These are phyloP conservation scores for Clarias magur DNA, from an alignment of 2,113 vertebrate genomes.

Conservation along the genomic window DNA sequence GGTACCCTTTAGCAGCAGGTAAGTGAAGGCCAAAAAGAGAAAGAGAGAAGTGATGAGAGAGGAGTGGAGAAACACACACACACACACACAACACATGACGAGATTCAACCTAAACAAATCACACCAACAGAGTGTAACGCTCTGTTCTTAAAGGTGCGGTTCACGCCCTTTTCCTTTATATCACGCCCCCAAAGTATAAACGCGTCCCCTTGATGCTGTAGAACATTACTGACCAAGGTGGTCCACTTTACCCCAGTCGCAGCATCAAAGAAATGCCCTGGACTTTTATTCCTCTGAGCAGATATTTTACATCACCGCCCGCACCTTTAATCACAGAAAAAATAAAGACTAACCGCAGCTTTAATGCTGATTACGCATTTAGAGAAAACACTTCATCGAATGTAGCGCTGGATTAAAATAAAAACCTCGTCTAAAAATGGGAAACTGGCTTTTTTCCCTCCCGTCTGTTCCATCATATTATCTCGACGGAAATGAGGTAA, in stretches of 20 bases:
- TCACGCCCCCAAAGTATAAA: background rate
- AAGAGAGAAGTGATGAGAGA: conserved; percentile 32
- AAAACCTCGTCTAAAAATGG: conserved; percentile 24
- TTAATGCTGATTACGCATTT: background rate
- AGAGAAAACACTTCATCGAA: background rate
- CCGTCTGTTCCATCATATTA: conserved; percentile 20
- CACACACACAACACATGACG: conserved; percentile 3
- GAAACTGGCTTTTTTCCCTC: background rate
- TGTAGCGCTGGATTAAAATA: background rate
- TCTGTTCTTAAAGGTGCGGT: background rate
- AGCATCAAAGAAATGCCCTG: background rate
- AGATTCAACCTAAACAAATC: background rate
- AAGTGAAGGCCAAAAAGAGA: conserved; percentile 49
- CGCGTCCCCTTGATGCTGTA: background rate
- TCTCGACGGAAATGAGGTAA: conserved; percentile 6
- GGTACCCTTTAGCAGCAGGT: conserved; percentile 71
- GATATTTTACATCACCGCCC: background rate
- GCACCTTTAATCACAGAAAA: background rate
- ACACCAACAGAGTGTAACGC: no score
- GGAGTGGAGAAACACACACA: conserved; percentile 20
- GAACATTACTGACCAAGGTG: background rate
- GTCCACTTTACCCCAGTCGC: no score
- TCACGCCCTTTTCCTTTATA: background rate
- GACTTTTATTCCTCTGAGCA: background rate
- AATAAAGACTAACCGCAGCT: background rate